phyloP scores from a whole-genome alignment of 2,888 invertebrate genomes.

The Heteropelma amictum region DNA sequence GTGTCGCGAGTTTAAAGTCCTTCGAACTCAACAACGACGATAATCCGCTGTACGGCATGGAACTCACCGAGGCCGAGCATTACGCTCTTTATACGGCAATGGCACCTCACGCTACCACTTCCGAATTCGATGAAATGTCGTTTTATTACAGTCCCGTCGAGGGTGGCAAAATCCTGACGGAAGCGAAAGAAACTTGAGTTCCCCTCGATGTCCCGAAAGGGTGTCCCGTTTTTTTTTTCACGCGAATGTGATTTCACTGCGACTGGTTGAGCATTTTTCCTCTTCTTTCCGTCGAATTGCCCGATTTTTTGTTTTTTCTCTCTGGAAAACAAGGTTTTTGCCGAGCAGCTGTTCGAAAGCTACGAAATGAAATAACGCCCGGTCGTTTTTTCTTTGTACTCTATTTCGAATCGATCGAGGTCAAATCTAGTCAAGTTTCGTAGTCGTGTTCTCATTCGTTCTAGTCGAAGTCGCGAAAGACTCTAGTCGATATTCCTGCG shows the following conservation, averaged over 20 bases:
- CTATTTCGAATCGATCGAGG: slow-evolving; percentile 5
- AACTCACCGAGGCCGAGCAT: slow-evolving; percentile 92
- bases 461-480: slow-evolving; percentile 52
- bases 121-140: slow-evolving; percentile 93
- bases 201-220: background rate
- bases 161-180: slow-evolving; percentile 84
- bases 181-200: slow-evolving; percentile 64
- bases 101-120: slow-evolving; percentile 91
- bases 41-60: slow-evolving; percentile 78
- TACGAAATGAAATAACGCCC: background rate
- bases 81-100: slow-evolving; percentile 92
- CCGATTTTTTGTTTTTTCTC: background rate
- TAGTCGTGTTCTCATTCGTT: slow-evolving; percentile 54
- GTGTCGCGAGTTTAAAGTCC: slow-evolving; percentile 64
- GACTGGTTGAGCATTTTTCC: slow-evolving; percentile 37
- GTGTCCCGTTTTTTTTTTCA: slow-evolving; percentile 17
- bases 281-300: slow-evolving; percentile 1
- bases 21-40: slow-evolving; percentile 64
- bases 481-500: slow-evolving; percentile 19
- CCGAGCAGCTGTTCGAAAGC: background rate
- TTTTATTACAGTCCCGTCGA: slow-evolving; percentile 92
- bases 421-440: slow-evolving; percentile 61
- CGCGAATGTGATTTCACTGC: slow-evolving; percentile 45
- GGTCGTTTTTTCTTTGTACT: slow-evolving; percentile 1
- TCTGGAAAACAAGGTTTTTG: no score